Evolutionary conservation across 92 coral and sea anemone species (phyloP).

Genomic region (Epizoanthus fatuus): DNA sequence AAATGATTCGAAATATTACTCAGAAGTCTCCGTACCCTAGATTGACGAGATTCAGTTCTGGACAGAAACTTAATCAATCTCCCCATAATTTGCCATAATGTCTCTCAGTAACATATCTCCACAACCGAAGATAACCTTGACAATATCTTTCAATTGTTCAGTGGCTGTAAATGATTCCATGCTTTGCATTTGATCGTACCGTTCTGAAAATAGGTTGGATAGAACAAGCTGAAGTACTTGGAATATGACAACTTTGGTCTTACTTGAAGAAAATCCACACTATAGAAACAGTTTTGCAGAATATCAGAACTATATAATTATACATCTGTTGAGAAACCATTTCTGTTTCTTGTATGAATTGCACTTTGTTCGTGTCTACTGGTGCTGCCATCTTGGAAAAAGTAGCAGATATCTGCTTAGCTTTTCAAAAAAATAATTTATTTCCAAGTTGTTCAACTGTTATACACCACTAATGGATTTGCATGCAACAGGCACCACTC

Average conservation of each 20-base stretch:
- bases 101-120: slow-evolving; percentile 40
- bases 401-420: slow-evolving; percentile 28
- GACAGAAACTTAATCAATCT: slow-evolving; percentile 31
- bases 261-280: slow-evolving; percentile 31
- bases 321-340: slow-evolving; percentile 23
- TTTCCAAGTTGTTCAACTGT: slow-evolving; percentile 26
- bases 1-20: slow-evolving; percentile 28
- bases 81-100: slow-evolving; percentile 25
- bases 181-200: slow-evolving; percentile 39
- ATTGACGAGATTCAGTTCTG: slow-evolving; percentile 29
- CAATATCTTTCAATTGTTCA: slow-evolving; percentile 32
- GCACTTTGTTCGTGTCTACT: slow-evolving; percentile 19
- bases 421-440: not conserved
- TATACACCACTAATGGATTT: slow-evolving; percentile 21
- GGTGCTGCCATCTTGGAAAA: slow-evolving; percentile 25
- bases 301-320: slow-evolving; percentile 18
- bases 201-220: slow-evolving; percentile 31
- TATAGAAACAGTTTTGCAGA: slow-evolving; percentile 25
- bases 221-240: slow-evolving; percentile 28
- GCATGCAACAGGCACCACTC: slow-evolving; percentile 9
- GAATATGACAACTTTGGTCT: slow-evolving; percentile 39
- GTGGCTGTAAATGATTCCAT: slow-evolving; percentile 42
- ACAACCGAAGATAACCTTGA: slow-evolving; percentile 37
- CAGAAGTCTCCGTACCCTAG: slow-evolving; percentile 39
- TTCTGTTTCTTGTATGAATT: slow-evolving; percentile 25